Conservation (phyloP, 2,797 vertebrate genomes). For the Bovichtus variegatus region DNA sequence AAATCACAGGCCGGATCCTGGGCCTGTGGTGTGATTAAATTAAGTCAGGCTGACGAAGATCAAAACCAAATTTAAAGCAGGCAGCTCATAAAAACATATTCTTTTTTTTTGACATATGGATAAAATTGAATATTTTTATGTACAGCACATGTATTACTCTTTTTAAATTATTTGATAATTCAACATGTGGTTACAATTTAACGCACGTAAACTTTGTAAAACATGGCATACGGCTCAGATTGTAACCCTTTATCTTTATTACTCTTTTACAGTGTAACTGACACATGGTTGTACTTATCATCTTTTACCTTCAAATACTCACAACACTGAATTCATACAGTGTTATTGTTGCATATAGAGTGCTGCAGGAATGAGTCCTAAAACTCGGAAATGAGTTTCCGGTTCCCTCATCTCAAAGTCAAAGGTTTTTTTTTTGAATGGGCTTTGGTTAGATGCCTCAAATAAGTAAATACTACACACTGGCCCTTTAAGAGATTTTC, state of each 20-base stretch:
- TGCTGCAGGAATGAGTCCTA: not conserved
- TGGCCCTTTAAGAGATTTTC: not conserved
- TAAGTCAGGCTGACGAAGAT: conserved; percentile 18
- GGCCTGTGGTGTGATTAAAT: conserved; percentile 30
- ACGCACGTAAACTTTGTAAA: not conserved
- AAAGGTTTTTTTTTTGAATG: not conserved
- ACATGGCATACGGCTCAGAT: not conserved
- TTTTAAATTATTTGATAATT: conserved; percentile 4
- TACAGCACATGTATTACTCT: not conserved
- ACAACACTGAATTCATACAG: not conserved
- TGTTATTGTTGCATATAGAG: not conserved
- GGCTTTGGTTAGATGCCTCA: not conserved
- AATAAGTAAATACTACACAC: not conserved
- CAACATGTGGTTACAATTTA: conserved; percentile 21
- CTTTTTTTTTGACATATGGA: conserved; percentile 21
- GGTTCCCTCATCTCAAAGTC: not conserved
- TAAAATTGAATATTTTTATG: not conserved
- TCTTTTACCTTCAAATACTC: conserved; percentile 1
- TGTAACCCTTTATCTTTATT: not conserved
- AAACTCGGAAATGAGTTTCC: not conserved
- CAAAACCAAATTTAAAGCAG: conserved; percentile 38
- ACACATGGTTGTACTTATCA: conserved; percentile 3
- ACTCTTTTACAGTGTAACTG: conserved; percentile 4
- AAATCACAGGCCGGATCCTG: conserved; percentile 32
- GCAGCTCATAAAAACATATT: conserved; percentile 11